Evolutionary conservation across 2,797 vertebrate species (phyloP).

Genomic region (Anabacerthia variegaticeps): DNA sequence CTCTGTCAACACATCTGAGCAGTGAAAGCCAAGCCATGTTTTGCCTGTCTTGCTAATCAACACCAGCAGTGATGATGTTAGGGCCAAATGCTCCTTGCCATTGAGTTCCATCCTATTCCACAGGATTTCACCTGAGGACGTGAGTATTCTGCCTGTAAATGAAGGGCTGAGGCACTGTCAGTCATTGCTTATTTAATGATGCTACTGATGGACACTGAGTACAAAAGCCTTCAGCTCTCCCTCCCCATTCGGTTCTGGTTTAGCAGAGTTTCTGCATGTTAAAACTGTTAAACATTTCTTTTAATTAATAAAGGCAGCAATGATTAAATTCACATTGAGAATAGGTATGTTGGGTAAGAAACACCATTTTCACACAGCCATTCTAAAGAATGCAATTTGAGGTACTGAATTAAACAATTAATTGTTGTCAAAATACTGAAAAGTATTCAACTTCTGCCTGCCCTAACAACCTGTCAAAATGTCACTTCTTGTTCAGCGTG

Average conservation of each 20-base stretch:
- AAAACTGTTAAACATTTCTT: neutral
- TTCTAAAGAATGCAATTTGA: neutral
- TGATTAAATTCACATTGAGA: neutral
- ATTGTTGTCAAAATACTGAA: conserved; percentile 1
- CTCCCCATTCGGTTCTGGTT: neutral
- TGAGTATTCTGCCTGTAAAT: neutral
- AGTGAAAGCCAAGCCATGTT: neutral
- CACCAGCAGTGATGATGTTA: fast-evolving
- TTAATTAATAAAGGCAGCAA: neutral
- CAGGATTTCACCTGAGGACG: neutral
- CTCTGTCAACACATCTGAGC: conserved; percentile 49
- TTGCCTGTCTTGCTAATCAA: conserved; percentile 13
- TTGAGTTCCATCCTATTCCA: neutral
- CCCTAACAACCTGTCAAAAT: neutral
- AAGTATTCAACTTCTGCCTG: neutral
- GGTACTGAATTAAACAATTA: neutral
- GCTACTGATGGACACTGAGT: neutral
- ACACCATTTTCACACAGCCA: neutral
- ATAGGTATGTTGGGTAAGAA: neutral
- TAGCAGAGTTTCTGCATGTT: neutral
- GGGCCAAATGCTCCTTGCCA: neutral
- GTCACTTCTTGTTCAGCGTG: neutral
- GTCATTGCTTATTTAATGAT: neutral
- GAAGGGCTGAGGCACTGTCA: neutral
- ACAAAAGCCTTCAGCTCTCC: neutral